Base-by-base conservation (phyloP, 2,888 invertebrate species). In the Xestia sexstrigata region DNA sequence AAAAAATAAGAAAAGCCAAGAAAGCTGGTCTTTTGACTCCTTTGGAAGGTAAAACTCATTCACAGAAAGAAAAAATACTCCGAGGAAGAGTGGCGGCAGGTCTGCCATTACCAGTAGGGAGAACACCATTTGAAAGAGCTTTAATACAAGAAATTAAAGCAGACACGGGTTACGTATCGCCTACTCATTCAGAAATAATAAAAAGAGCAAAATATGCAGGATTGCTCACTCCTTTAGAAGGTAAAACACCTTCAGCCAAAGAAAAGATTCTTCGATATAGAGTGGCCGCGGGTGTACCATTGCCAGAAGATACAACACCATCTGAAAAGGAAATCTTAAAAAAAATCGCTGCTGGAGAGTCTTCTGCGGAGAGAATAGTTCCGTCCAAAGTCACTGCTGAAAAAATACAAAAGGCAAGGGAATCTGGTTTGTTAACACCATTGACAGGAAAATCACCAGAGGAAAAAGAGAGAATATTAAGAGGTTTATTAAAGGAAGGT, bases 31-130 rank as follows among this genome's bases (percentile, higher is more conserved):
- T 84, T 30, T 62, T 82, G 15, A 84, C 84, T 11, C 82, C 84
- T 30, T 23, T 84, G 6, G 71, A 72, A 62, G 81, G 42, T 4
- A 91, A 91, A 84, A 77, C 88, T 23, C 83, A 80, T 17, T 76
- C 80, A 47, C 84, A 91, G 74, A 90, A 90, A 80, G 90, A 91
- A 66, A 89, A 89, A 68, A 88, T 91, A 30, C 69, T 91, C 5
- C 86, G 52, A 78, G 88, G 84, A 1, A 71, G 90, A 70, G 91
- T 87, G 26, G 78, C 79, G 23, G 75, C 79, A 55, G 87, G 88
- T 47, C 42, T 86, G 15, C 86, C 47, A 66, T 82, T 90, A 30
- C 90, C 91, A n/a, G 75, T 73, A 70, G 90, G 86, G 2, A 88
- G 81, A 81, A 81, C 81, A 1, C 17, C 81, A 9, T 90, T 91